Evolutionary conservation across 2,113 vertebrate genomes (phyloP).

Genomic region (Pomatostomus ruficeps): DNA sequence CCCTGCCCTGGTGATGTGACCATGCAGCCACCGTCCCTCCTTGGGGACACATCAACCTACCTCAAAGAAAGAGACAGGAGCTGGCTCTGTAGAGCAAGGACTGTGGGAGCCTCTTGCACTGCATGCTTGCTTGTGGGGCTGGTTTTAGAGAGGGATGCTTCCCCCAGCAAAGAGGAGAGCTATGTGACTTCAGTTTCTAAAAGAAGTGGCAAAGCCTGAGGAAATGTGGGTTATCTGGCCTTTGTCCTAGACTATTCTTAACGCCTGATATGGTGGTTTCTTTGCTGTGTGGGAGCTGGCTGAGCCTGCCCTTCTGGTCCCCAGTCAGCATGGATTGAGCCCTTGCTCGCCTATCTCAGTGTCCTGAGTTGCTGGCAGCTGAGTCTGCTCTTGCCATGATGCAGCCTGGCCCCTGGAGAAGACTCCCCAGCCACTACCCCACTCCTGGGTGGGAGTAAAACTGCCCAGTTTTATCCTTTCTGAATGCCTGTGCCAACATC

Average conservation of each 20-base stretch:
- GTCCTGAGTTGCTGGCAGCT: not conserved
- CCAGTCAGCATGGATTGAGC: not conserved
- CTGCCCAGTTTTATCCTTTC: not conserved
- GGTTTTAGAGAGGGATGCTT: not conserved
- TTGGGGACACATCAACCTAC: slow-evolving; percentile 33
- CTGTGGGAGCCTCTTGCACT: not conserved
- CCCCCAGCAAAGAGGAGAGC: not conserved
- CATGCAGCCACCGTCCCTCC: not conserved
- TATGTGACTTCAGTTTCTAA: not conserved
- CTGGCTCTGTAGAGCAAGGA: not conserved
- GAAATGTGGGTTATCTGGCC: not conserved
- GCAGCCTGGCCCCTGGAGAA: not conserved
- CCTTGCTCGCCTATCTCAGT: fast-evolving
- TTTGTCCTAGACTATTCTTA: not conserved
- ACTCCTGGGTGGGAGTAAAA: not conserved
- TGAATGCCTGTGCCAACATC: not conserved
- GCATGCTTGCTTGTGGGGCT: not conserved
- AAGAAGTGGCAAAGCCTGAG: not conserved
- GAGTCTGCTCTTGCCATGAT: not conserved
- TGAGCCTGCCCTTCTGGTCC: not conserved
- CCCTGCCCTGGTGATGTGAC: slow-evolving; percentile 6
- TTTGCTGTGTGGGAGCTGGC: not conserved
- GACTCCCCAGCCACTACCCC: not conserved
- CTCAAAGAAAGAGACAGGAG: slow-evolving; percentile 45
- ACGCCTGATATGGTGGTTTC: not conserved